phyloP scores from a whole-genome alignment of 2,113 vertebrate species.

The Neodon shergylaensis region DNA sequence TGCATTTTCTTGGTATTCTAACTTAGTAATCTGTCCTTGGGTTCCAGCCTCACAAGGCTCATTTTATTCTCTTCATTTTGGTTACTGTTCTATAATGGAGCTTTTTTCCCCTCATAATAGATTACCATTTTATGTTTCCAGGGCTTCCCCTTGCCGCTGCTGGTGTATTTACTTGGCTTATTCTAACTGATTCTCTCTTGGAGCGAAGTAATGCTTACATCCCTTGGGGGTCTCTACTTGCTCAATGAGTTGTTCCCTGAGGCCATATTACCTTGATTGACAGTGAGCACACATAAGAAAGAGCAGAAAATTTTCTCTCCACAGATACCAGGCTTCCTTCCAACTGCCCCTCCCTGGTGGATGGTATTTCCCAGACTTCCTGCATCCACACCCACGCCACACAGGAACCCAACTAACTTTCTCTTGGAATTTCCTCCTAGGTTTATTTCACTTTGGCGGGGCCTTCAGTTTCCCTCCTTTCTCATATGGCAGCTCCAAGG shows the following conservation, averaged over 20 bases:
- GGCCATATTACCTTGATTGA: neutral
- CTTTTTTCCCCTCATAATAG: neutral
- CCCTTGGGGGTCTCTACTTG: neutral
- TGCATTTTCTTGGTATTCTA: neutral
- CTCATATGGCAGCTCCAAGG: neutral
- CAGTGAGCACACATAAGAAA: neutral
- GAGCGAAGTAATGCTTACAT: neutral
- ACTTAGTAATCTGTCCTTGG: neutral
- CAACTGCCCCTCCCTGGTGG: neutral
- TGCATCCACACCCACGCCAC: neutral
- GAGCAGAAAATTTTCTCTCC: neutral
- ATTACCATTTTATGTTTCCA: neutral
- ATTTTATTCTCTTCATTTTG: constrained; percentile 12
- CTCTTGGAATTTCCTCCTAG: neutral
- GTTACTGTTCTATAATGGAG: neutral
- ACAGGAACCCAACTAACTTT: neutral
- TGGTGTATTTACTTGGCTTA: neutral
- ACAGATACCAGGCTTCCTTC: neutral
- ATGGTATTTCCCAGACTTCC: neutral
- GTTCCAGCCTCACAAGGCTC: neutral
- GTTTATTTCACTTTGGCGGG: neutral
- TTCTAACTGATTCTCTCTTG: neutral
- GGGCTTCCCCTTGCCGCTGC: neutral
- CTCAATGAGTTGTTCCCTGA: neutral
- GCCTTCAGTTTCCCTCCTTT: neutral